A percentile compares a stretch with the other conserved stretches of the same genome.
phyloP scores from a whole-genome alignment of 2,113 vertebrate genomes.

The Struthio camelus region DNA sequence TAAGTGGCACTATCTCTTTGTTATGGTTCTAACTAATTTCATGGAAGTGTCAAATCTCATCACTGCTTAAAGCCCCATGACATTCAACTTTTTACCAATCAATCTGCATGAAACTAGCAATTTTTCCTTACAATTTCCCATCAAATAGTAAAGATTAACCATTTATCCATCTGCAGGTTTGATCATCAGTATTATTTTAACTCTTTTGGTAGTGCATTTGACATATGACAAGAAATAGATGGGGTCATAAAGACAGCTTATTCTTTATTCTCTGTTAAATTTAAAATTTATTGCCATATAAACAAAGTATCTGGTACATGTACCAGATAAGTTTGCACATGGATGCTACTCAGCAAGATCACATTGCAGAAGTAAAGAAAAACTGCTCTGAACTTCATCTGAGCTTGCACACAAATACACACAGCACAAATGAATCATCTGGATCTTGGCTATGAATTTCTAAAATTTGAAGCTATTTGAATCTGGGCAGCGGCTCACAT shows the following conservation, averaged over 20 bases:
- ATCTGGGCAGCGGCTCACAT: background rate
- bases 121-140: background rate
- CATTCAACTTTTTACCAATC: background rate
- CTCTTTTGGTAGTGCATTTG: background rate
- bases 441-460: background rate
- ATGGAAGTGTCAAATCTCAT: conserved; percentile 2
- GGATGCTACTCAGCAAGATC: background rate
- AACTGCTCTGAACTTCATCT: background rate
- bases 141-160: background rate
- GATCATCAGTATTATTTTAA: background rate
- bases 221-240: background rate
- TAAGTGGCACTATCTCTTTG: background rate
- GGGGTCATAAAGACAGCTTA: background rate
- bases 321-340: background rate
- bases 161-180: background rate
- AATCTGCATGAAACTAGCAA: background rate
- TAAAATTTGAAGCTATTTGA: background rate
- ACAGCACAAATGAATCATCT: background rate
- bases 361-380: background rate
- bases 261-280: background rate
- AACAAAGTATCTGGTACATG: background rate
- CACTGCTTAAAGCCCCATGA: conserved; percentile 3
- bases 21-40: conserved; percentile 40
- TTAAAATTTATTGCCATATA: background rate
- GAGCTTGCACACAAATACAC: background rate